Conservation (phyloP, 2,888 invertebrate genomes). For the Chesias legatella region DNA sequence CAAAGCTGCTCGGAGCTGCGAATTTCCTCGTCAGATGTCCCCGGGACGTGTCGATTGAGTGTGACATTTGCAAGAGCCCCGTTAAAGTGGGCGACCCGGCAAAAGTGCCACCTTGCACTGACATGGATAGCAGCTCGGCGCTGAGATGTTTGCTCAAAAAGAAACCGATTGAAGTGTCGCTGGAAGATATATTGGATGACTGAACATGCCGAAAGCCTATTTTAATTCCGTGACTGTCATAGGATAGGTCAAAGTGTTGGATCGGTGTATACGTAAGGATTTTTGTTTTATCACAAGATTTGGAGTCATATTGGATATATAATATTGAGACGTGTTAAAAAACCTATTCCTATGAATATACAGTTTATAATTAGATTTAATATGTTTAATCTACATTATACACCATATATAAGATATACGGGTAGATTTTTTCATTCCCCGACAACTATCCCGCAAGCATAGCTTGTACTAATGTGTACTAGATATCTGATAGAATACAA, state of each 20-base stretch:
- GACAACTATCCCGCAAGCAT: too few relatives aligned
- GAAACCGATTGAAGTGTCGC: slow-evolving; percentile 55
- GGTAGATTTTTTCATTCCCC: too few relatives aligned
- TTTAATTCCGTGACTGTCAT: slow-evolving; percentile 8
- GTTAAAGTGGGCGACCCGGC: slow-evolving; percentile 53
- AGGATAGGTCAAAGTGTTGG: slow-evolving; percentile 15
- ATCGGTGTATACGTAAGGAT: slow-evolving; percentile 36
- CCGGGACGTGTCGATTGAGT: slow-evolving; percentile 59
- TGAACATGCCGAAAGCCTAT: slow-evolving; percentile 27
- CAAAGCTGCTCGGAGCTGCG: slow-evolving; percentile 55
- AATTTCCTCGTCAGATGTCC: slow-evolving; percentile 62
- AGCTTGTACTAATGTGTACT: too few relatives aligned
- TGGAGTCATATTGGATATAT: slow-evolving; percentile 25
- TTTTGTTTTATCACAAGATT: slow-evolving; percentile 31
- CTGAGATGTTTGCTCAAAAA: slow-evolving; percentile 44
- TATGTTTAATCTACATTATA: too few relatives aligned
- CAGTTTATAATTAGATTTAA: slow-evolving; percentile 7
- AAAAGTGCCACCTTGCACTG: slow-evolving; percentile 50
- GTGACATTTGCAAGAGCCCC: slow-evolving; percentile 41
- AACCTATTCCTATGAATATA: slow-evolving; percentile 14
- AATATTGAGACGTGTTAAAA: slow-evolving; percentile 25
- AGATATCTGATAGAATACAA: too few relatives aligned
- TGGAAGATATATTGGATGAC: slow-evolving; percentile 58
- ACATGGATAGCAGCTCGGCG: slow-evolving; percentile 16
- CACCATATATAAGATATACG: too few relatives aligned